Evolutionary conservation across 2,888 invertebrate species (phyloP).

Genomic region (Sinelater perroti): DNA sequence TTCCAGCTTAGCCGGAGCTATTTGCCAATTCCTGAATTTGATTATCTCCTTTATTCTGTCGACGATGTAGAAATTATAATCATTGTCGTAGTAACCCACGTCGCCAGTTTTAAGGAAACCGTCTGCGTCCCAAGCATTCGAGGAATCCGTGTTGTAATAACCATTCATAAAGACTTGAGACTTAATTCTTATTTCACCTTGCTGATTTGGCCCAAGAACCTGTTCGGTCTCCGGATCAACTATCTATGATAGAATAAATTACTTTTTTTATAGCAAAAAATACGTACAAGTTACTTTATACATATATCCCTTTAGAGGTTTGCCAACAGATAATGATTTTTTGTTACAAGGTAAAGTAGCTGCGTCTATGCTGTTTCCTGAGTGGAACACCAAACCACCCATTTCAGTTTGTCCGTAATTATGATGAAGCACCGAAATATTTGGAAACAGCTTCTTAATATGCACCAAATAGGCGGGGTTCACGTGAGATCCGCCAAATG

Average conservation of each 20-base stretch:
- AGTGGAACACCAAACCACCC: too few relatives aligned
- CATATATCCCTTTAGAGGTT: not conserved
- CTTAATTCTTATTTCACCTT: constrained; percentile 65
- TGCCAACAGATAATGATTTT: not conserved
- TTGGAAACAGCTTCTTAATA: not conserved
- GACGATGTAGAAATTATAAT: constrained; percentile 61
- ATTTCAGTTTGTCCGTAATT: not conserved
- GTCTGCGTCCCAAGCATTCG: constrained; percentile 56
- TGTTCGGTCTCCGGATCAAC: constrained; percentile 60
- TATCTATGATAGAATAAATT: constrained; percentile 56
- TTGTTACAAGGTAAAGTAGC: not conserved
- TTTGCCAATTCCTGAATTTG: constrained; percentile 41
- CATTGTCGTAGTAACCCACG: constrained; percentile 63
- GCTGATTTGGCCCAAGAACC: constrained; percentile 60
- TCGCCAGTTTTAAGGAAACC: constrained; percentile 66
- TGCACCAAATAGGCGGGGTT: not conserved
- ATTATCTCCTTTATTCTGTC: constrained; percentile 64
- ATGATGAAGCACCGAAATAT: not conserved
- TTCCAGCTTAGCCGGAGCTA: constrained; percentile 43
- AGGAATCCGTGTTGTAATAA: constrained; percentile 61
- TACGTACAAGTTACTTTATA: not conserved
- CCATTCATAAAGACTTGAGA: constrained; percentile 54
- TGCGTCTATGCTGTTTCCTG: not conserved
- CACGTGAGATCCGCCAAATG: not conserved
- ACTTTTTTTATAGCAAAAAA: not conserved